phyloP scores from a whole-genome alignment of 2,888 invertebrate genomes.

The Amorpha juglandis region DNA sequence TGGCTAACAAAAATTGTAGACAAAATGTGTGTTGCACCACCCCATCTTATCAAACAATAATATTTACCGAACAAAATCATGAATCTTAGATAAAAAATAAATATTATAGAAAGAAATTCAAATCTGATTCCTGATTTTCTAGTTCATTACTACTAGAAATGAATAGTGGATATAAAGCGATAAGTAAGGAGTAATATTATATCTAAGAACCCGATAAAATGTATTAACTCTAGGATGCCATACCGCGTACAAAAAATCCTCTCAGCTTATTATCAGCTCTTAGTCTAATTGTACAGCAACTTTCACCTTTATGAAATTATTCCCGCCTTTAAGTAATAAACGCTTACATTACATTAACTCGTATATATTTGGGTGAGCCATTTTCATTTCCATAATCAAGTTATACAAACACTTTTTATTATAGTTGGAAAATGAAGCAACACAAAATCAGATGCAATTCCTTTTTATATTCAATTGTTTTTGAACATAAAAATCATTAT shows the following conservation, averaged over 20 bases:
- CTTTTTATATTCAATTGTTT: too few species aligned
- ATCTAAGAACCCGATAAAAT: background rate
- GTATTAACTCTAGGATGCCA: background rate
- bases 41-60: too few species aligned
- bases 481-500: too few species aligned
- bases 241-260: conserved; percentile 3
- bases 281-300: conserved; percentile 35
- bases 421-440: too few species aligned
- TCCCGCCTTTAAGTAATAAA: conserved; percentile 34
- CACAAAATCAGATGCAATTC: too few species aligned
- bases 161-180: background rate
- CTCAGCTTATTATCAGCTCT: conserved; percentile 27
- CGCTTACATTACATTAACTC: conserved; percentile 34
- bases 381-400: conserved; percentile 27
- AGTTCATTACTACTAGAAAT: too few species aligned
- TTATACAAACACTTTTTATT: background rate
- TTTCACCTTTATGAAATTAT: conserved; percentile 37
- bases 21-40: too few species aligned
- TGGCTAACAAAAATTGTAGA: too few species aligned
- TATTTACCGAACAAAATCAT: too few species aligned
- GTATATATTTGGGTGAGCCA: conserved; percentile 24
- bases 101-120: too few species aligned
- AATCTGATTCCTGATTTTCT: too few species aligned
- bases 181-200: background rate
- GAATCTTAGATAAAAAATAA: too few species aligned